Evolutionary conservation across 2,797 vertebrate genomes (phyloP).

Genomic region (Tinamus major): DNA sequence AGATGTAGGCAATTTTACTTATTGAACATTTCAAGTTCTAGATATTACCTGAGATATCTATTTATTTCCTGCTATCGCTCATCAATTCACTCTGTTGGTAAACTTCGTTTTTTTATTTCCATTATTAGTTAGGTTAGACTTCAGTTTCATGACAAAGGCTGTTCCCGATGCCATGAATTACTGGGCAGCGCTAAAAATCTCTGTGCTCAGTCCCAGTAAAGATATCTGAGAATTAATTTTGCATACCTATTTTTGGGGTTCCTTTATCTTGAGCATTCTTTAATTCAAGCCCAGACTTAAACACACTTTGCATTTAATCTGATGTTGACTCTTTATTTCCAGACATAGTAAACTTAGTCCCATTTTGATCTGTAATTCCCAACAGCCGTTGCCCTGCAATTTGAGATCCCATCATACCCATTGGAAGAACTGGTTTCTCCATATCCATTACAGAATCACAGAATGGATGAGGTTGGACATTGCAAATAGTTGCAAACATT

Average conservation of each 20-base stretch:
- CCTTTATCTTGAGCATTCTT: background rate
- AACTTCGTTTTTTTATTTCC: background rate
- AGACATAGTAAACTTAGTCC: background rate
- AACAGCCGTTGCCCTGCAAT: background rate
- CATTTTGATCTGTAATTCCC: too few species aligned
- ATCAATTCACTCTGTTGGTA: background rate
- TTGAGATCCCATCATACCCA: background rate
- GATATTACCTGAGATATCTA: background rate
- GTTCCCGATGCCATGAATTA: background rate
- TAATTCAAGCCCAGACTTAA: background rate
- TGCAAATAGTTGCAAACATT: rapidly evolving
- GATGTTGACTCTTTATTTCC: background rate
- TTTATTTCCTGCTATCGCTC: background rate
- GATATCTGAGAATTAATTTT: background rate
- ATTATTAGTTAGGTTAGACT: background rate
- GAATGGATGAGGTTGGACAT: too few species aligned
- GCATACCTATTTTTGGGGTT: background rate
- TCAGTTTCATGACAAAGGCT: background rate
- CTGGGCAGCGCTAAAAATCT: background rate
- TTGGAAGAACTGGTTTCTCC: background rate
- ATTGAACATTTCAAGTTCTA: background rate
- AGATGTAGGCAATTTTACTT: background rate
- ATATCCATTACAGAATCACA: background rate
- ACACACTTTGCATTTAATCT: background rate
- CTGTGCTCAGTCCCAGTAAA: background rate